Evolutionary conservation across 2,113 vertebrate genomes (phyloP), one percentile per base, ranked within the genome.

Genomic region (Arothron firmamentum): DNA sequence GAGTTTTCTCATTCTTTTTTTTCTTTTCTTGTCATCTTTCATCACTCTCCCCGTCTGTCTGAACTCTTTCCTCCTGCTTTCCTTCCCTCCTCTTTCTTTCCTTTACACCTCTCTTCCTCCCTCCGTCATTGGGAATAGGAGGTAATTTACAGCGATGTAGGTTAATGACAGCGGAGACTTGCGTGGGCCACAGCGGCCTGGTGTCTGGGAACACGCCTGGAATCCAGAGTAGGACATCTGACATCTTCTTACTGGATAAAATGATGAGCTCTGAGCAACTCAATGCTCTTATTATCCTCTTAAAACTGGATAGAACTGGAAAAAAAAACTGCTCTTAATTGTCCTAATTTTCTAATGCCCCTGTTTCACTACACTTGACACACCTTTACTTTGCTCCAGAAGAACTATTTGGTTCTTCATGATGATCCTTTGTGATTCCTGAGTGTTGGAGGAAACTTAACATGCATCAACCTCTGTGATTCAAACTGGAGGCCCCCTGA

Each of bases 111-210:
- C 31, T 51, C 57, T 21, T 38, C 47, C 46, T 19, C 48, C 48
- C 54, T 52, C 45, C 41, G 77, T 86, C 79, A 5, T 71, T 74
- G 85, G 87, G 80, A 83, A 82, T 81, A 78, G 56, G 56, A 80
- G 70, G 74, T 80, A 83, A 84, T 85, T 87, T 83, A 70, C 76
- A 83, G 78, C 57, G 51, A 88, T 88, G 75, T 88, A 85, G 85
- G 87, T 88, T 87, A 88, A 88, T 88, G 84, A 88, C 74, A 66
- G 67, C 5, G 11, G 87, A 88, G 87, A 86, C 68, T 83, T 75
- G 70, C 15, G 46, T 65, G 19, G 75, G 64, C 72, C 76, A 15
- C 80, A 67, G 67, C 64, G 72, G 74, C 75, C 71, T 45, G 63
- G 74, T 74, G 78, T 79, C 74, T 85, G 74, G 62, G 61, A 81